phyloP scores from a whole-genome alignment of 1,140 invertebrate genomes.

The Phthorimaea operculella region DNA sequence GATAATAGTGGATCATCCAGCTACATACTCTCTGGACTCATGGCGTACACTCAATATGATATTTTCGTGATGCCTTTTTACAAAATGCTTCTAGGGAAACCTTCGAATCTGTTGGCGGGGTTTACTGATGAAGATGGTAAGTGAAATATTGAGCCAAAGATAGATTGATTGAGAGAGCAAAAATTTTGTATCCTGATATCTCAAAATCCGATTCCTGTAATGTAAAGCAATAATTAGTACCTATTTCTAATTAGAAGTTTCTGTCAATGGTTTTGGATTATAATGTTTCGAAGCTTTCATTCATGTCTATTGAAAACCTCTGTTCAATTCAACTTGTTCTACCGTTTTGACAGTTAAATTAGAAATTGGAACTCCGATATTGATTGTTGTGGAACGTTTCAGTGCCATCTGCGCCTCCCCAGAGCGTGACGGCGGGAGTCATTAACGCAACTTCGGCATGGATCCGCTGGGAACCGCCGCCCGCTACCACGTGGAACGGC shows the following conservation, averaged over 20 bases:
- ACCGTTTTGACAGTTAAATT: too few species aligned
- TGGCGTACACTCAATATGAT: slow-evolving; percentile 78
- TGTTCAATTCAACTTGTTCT: too few species aligned
- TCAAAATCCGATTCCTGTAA: too few species aligned
- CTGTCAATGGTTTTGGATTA: too few species aligned
- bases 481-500: slow-evolving; percentile 74
- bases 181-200: too few species aligned
- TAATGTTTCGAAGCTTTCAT: too few species aligned
- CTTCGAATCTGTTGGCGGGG: slow-evolving; percentile 78
- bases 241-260: too few species aligned
- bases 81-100: slow-evolving; percentile 79
- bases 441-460: slow-evolving; percentile 75
- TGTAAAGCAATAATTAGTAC: too few species aligned
- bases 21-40: slow-evolving; percentile 71
- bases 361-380: neutral
- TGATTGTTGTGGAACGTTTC: slow-evolving; percentile 4
- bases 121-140: slow-evolving; percentile 81
- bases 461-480: slow-evolving; percentile 78
- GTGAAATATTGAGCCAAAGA: slow-evolving; percentile 21
- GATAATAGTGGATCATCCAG: slow-evolving; percentile 73
- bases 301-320: too few species aligned
- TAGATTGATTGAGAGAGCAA: too few species aligned
- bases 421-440: slow-evolving; percentile 75
- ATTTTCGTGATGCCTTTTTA: slow-evolving; percentile 84
- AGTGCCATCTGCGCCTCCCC: slow-evolving; percentile 72